phyloP scores from a whole-genome alignment of 2,888 invertebrate species.

The Eupeodes latifasciatus region DNA sequence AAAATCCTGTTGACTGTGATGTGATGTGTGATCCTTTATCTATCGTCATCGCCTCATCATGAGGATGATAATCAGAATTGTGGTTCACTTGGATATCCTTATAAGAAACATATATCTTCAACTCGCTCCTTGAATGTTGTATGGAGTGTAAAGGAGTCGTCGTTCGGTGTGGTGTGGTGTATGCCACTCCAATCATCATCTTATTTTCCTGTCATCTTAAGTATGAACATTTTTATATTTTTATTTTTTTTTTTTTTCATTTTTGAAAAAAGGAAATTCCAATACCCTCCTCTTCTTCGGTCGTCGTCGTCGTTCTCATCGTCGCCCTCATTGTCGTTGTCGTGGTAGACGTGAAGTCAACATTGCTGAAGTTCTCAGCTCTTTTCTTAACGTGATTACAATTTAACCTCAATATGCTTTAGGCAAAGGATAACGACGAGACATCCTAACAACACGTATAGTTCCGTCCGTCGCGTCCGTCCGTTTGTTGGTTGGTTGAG shows the following conservation, averaged over 20 bases:
- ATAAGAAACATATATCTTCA: neutral
- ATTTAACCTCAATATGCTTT: slow-evolving; percentile 42
- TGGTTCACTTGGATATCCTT: slow-evolving; percentile 8
- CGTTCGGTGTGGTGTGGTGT: neutral
- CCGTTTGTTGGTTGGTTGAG: slow-evolving; percentile 6
- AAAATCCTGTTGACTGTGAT: slow-evolving; percentile 15
- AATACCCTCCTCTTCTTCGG: neutral
- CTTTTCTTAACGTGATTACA: slow-evolving; percentile 50
- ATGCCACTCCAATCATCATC: slow-evolving; percentile 59
- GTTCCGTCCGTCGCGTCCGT: slow-evolving; percentile 24
- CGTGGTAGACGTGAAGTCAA: slow-evolving; percentile 10
- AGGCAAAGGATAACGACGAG: slow-evolving; percentile 40
- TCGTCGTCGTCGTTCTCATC: too few relatives aligned
- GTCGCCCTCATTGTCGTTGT: too few relatives aligned
- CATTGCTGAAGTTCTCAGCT: slow-evolving; percentile 44
- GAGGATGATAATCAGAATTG: slow-evolving; percentile 65
- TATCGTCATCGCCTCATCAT: slow-evolving; percentile 46
- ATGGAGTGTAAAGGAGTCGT: too few relatives aligned
- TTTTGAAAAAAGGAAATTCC: slow-evolving; percentile 49
- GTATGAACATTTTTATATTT: slow-evolving; percentile 31
- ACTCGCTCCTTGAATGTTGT: neutral
- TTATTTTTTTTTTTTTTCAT: neutral
- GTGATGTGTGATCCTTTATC: slow-evolving; percentile 22
- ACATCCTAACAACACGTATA: slow-evolving; percentile 33
- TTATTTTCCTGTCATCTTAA: slow-evolving; percentile 27